Percentiles rank a stretch among this genome's conserved stretches.
These are phyloP conservation scores for Pseudorhiza aurosa DNA, from an alignment of 30 jellyfish, hydroid and myxozoan species.

Conservation along the genomic window DNA sequence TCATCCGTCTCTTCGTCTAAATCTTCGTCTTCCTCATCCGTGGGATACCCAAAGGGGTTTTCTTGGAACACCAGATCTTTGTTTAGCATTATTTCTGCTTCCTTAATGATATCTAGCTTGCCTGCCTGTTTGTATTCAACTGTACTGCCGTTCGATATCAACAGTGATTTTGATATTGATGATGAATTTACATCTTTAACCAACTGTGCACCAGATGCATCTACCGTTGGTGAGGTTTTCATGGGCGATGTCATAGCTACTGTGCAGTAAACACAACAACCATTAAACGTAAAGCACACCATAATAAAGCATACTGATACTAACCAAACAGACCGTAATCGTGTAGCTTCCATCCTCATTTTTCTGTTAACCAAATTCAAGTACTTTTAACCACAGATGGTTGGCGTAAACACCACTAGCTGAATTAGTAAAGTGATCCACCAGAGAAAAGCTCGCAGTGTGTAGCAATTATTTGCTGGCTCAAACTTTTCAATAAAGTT, in stretches of 20 bases:
- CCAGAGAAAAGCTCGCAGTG: too few relatives aligned
- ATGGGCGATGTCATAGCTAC: background rate
- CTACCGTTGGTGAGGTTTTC: background rate
- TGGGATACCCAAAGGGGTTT: too few relatives aligned
- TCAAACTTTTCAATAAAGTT: too few relatives aligned
- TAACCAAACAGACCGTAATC: slow-evolving; percentile 50
- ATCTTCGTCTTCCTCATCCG: background rate
- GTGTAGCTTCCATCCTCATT: slow-evolving; percentile 74
- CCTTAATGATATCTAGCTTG: background rate
- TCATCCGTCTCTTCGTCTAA: background rate
- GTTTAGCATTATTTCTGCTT: background rate
- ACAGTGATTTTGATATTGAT: background rate
- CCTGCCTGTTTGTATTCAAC: background rate
- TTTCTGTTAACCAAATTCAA: slow-evolving; percentile 61
- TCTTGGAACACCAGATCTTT: background rate
- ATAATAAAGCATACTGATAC: slow-evolving; percentile 19
- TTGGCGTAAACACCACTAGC: slow-evolving; percentile 17
- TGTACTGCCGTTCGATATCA: background rate
- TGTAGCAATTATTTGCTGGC: too few relatives aligned
- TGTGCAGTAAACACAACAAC: slow-evolving; percentile 3
- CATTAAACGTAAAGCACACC: background rate
- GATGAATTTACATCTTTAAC: background rate
- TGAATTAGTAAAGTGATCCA: slow-evolving; percentile 11
- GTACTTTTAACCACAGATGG: slow-evolving; percentile 72
- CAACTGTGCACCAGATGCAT: background rate